Conservation (phyloP, 2,888 invertebrate species). For the Leucoptera coffeella region DNA sequence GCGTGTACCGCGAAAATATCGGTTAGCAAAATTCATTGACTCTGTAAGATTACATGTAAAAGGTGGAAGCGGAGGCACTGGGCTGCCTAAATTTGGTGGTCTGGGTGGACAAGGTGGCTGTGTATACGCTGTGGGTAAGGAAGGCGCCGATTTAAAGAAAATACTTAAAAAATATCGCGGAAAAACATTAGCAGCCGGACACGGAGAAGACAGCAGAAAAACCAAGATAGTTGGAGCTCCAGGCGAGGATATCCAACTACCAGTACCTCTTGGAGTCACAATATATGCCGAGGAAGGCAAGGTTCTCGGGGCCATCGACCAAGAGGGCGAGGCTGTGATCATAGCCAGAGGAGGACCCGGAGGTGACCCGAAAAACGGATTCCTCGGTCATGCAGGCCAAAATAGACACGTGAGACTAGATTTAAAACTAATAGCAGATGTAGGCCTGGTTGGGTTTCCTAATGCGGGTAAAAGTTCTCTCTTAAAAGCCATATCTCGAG, state of each 20-base stretch:
- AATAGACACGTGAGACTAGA: slow-evolving; percentile 67
- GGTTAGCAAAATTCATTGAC: slow-evolving; percentile 64
- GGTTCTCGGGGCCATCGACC: slow-evolving; percentile 67
- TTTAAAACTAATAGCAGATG: slow-evolving; percentile 89
- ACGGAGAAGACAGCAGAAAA: slow-evolving; percentile 71
- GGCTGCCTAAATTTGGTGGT: slow-evolving; percentile 76
- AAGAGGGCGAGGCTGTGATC: slow-evolving; percentile 58
- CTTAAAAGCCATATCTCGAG: slow-evolving; percentile 75
- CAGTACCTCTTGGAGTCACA: slow-evolving; percentile 78
- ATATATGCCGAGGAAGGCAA: slow-evolving; percentile 62
- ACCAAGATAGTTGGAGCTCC: slow-evolving; percentile 68
- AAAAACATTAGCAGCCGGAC: slow-evolving; percentile 58
- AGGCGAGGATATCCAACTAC: slow-evolving; percentile 64
- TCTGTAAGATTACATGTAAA: slow-evolving; percentile 70
- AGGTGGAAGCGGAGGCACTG: slow-evolving; percentile 74
- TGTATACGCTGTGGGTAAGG: slow-evolving; percentile 65
- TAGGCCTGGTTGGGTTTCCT: slow-evolving; percentile 92
- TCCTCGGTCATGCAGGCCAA: slow-evolving; percentile 72
- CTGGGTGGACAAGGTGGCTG: slow-evolving; percentile 89
- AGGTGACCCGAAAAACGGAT: slow-evolving; percentile 71
- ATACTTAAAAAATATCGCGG: slow-evolving; percentile 44
- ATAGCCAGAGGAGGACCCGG: slow-evolving; percentile 80
- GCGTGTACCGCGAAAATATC: slow-evolving; percentile 50
- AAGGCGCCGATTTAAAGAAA: slow-evolving; percentile 49
- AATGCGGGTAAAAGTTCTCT: slow-evolving; percentile 96